A percentile compares a stretch with the other conserved stretches of the same genome.
Evolutionary conservation across 2,797 vertebrate species (phyloP).

Genomic region (Falco biarmicus): DNA sequence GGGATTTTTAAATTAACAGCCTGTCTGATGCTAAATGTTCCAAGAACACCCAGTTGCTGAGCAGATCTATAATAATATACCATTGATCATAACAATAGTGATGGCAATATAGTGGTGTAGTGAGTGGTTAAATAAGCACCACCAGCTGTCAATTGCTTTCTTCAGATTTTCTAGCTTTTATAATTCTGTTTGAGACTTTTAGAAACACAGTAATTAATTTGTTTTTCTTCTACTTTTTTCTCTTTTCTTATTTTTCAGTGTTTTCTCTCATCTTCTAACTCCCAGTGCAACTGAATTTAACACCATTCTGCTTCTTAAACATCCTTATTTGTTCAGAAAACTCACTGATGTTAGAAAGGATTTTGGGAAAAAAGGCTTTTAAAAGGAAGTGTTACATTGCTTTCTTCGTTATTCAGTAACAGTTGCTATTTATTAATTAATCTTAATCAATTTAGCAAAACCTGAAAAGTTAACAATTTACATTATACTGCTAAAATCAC

Average conservation of each 20-base stretch:
- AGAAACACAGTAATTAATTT: constrained; percentile 6
- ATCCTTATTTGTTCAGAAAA: background rate
- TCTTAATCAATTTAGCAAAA: background rate
- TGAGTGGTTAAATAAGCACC: background rate
- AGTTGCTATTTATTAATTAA: background rate
- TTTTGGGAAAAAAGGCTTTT: background rate
- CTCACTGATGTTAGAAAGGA: background rate
- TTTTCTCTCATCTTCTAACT: background rate
- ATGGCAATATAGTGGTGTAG: background rate
- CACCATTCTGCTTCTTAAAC: background rate
- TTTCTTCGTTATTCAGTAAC: background rate
- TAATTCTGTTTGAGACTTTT: background rate
- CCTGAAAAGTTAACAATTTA: background rate
- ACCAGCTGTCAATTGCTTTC: background rate
- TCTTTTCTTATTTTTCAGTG: background rate
- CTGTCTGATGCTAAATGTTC: constrained; percentile 14
- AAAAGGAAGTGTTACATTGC: background rate
- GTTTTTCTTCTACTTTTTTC: background rate
- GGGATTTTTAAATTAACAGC: constrained; percentile 30
- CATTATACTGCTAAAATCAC: background rate
- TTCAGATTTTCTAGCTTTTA: background rate
- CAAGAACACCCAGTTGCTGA: background rate
- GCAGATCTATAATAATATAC: background rate
- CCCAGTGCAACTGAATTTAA: background rate
- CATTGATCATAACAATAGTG: constrained; percentile 31